Evolutionary conservation across 2,797 vertebrate genomes (phyloP), one percentile per base, ranked within the genome.

Genomic region (Anguilla megastoma): DNA sequence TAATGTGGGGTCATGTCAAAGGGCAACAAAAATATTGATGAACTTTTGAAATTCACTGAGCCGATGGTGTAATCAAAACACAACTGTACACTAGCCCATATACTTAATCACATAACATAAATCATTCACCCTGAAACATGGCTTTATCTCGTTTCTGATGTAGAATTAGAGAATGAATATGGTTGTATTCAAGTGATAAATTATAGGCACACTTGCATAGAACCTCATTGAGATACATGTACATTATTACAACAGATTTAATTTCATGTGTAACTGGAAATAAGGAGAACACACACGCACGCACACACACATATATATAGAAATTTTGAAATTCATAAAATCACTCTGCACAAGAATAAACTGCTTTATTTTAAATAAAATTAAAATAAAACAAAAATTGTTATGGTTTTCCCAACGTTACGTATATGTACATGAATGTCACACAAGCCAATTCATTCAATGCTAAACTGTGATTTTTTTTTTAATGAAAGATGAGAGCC

Each of bases 1-100:
- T 94, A 95, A 96, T 95, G 92, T 94, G 91, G 94, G 97, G 97
- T 97, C 96, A 94, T 96, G 98, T 98, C 98, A 98, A 96, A 98
- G 98, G 97, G 96, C 98, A 95, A 95, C 94, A 96, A 97, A 97
- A 98, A 98, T 97, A 97, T 95, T 95, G 96, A 97, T 93, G 94
- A 96, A 97, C 95, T 96, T 96, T 96, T 96, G 96, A 95, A 94
- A 95, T 92, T 86, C 91, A 91, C 92, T 90, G 94, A 95, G 94
- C 94, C 93, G 87, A 89, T 80, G 90, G 88, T 89, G 86, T 87
- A 79, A 52, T 85, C 74, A 88, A 83, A 95, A 93, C 94, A 95
- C 94, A 96, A 92, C 93, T 94, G 94, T 94, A 94, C 91, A 48
- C 90, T 88, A 88, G 88, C 86, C 86, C 91, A 90, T 60, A 66